Base-by-base conservation (phyloP, 2,797 vertebrate species). In the Rhinophrynus dorsalis region DNA sequence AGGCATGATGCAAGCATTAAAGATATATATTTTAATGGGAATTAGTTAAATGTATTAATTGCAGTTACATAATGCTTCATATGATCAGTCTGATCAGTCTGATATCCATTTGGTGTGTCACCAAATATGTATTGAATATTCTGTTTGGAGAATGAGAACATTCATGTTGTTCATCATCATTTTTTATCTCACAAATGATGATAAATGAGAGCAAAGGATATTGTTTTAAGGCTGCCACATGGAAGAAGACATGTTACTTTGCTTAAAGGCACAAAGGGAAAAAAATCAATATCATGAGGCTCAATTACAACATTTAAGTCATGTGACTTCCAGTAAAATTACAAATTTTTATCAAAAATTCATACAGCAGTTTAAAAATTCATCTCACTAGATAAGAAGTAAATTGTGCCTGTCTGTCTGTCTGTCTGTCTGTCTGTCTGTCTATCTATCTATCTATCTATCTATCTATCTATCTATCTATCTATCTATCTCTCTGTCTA, bases 281-380 rank as follows among this genome's bases (percentile, higher is more conserved):
- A 47, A 76, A 83, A 91, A 93, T 93, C 90, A 87, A 92, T 92
- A 87, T 60, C 56, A 77, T 77, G 80, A 88, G 20, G 87, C 86
- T 92, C 90, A 89, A 87, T 91, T 93, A 89, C 90, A 91, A 89
- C 88, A 89, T 85, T 86, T 89, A 88, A 81, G 80, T 90, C 86
- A 90, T 80, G 82, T 89, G 85, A 88, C 84, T 91, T 87, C 82
- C 72, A 86, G 85, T 76, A 86, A 80, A 77, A 68, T 37, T 13
- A 50, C 51, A 24, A 50, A 38, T 77, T 73, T 89, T 83, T 84
- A 84, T 75, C 64, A 84, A 76, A 88, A 87, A 89, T 78, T 81
- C 84, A 67, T 42, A 77, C 27, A 67, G 50, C 60, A 64, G 48
- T 73, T 76, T 78, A 67, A 77, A 77, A 32, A 70, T 72, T 75